Percentiles rank a stretch among this genome's conserved stretches.
Evolutionary conservation across 2,113 vertebrate species (phyloP).

Genomic region (Candoia aspera): DNA sequence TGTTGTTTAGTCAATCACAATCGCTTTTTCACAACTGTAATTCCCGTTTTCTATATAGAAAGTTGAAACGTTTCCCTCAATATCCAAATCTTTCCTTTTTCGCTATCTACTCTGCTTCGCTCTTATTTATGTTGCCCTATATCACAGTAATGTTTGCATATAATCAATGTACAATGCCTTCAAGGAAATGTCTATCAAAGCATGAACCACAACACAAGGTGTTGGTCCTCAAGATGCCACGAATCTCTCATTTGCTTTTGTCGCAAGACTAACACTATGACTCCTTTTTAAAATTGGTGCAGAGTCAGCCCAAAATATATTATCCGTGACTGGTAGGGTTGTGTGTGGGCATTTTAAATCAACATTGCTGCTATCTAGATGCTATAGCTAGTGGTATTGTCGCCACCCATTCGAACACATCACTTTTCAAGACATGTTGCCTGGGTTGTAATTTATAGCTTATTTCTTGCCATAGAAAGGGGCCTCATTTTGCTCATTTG

Average conservation of each 20-base stretch:
- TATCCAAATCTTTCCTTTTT: background rate
- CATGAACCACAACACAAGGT: background rate
- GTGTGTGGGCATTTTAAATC: background rate
- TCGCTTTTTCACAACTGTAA: background rate
- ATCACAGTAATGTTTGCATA: background rate
- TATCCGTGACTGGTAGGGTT: background rate
- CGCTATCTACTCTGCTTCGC: no score
- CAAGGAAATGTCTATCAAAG: background rate
- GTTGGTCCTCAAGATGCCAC: background rate
- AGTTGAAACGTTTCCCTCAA: background rate
- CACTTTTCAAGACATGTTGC: background rate
- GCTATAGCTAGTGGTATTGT: background rate
- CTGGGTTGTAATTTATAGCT: conserved; percentile 1
- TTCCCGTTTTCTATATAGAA: background rate
- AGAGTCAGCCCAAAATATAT: background rate
- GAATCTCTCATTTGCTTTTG: background rate
- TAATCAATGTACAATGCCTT: background rate
- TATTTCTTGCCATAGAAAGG: conserved; percentile 6
- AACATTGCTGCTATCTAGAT: background rate
- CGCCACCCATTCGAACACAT: background rate
- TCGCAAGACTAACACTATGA: background rate
- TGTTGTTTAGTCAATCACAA: background rate
- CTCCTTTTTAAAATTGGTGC: background rate
- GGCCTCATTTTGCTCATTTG: conserved; percentile 6
- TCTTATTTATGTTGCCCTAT: background rate